Percentiles rank a stretch among this genome's conserved stretches.
Evolutionary conservation across 1,140 invertebrate species (phyloP).

Genomic region (Drosophila athabasca): DNA sequence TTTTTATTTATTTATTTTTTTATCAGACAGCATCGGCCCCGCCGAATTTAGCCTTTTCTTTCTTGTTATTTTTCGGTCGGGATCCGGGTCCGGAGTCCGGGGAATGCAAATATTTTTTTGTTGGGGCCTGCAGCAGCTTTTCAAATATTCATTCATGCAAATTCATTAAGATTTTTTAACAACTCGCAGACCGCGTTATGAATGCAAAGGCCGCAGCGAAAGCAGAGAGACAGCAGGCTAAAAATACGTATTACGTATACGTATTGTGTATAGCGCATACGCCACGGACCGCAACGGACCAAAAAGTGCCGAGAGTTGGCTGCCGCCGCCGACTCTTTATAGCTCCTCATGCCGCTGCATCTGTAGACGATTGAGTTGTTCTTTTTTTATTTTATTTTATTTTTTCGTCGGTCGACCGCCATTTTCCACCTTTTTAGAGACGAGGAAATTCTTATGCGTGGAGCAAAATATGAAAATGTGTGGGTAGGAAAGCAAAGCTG

Average conservation of each 20-base stretch:
- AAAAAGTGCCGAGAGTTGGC: constrained; percentile 29
- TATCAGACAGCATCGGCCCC: neutral
- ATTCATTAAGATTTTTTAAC: constrained; percentile 58
- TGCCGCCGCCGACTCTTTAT: constrained; percentile 21
- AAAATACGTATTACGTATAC: constrained; percentile 33
- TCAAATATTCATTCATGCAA: constrained; percentile 72
- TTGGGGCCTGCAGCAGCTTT: constrained; percentile 51
- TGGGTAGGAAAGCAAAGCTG: constrained; percentile 34
- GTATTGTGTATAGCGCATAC: constrained; percentile 57
- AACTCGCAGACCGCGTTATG: constrained; percentile 37
- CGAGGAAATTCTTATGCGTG: constrained; percentile 43
- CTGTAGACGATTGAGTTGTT: constrained; percentile 61
- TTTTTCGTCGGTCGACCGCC: constrained; percentile 38
- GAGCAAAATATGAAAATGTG: constrained; percentile 43
- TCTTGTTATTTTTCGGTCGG: neutral
- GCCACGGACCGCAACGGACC: constrained; percentile 34
- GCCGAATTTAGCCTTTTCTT: neutral
- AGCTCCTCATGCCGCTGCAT: constrained; percentile 12
- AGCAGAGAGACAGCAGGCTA: constrained; percentile 2
- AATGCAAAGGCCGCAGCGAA: constrained; percentile 55
- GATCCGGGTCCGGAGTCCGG: constrained; percentile 3
- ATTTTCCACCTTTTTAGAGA: constrained; percentile 51
- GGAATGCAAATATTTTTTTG: constrained; percentile 53
- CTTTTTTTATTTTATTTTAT: constrained; percentile 14
- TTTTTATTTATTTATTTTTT: constrained; percentile 5